phyloP scores from a whole-genome alignment of 2,888 invertebrate species.

The Pollenia labialis region DNA sequence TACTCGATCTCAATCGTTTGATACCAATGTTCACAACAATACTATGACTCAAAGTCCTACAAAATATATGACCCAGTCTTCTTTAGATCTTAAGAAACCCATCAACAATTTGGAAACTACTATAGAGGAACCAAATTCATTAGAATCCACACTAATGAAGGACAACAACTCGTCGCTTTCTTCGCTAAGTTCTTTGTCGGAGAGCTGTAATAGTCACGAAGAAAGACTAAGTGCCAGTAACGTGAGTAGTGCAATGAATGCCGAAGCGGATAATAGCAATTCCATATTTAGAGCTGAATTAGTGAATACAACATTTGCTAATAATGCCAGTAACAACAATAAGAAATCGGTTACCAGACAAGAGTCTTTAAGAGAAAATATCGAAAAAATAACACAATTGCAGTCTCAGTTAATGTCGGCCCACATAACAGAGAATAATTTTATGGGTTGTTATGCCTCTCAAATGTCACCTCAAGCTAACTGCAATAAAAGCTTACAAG shows the following conservation, averaged over 20 bases:
- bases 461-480: constrained; percentile 53
- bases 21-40: constrained; percentile 76
- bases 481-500: constrained; percentile 56
- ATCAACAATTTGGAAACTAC: constrained; percentile 82
- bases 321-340: constrained; percentile 60
- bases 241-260: constrained; percentile 38
- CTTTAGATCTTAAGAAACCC: constrained; percentile 82
- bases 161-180: constrained; percentile 65
- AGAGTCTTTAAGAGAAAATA: constrained; percentile 83
- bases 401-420: constrained; percentile 84
- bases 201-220: constrained; percentile 69
- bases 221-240: constrained; percentile 55
- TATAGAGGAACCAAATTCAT: constrained; percentile 77
- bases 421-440: constrained; percentile 79
- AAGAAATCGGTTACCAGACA: constrained; percentile 80
- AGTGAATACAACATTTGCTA: constrained; percentile 81
- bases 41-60: constrained; percentile 79
- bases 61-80: constrained; percentile 83
- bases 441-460: constrained; percentile 74
- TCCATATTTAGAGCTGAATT: constrained; percentile 82
- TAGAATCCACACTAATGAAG: constrained; percentile 45
- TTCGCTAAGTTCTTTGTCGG: constrained; percentile 65
- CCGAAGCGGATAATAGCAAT: constrained; percentile 35
- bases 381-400: constrained; percentile 84
- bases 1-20: constrained; percentile 83